Evolutionary conservation across 2,888 invertebrate species (phyloP).

Genomic region (Atrina japonica): DNA sequence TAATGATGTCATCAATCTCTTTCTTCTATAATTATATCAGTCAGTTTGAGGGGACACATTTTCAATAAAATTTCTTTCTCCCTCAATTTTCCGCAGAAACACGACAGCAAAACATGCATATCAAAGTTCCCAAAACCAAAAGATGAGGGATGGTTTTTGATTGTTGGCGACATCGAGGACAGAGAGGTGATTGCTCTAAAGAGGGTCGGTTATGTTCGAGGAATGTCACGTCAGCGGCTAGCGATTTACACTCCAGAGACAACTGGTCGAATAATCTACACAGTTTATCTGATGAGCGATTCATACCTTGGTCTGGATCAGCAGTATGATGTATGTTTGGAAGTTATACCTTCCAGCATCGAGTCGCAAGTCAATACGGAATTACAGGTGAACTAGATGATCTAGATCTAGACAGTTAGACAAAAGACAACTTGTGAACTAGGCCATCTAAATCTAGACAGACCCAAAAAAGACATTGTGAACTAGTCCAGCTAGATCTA

Average conservation of each 20-base stretch:
- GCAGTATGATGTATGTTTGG: constrained; percentile 85
- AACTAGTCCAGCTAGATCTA: too few relatives aligned
- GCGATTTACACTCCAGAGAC: constrained; percentile 85
- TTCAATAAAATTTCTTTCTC: constrained; percentile 4
- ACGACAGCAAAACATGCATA: constrained; percentile 86
- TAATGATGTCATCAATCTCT: too few relatives aligned
- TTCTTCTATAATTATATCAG: too few relatives aligned
- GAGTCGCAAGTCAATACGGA: constrained; percentile 77
- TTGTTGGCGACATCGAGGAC: constrained; percentile 88
- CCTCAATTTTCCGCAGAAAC: constrained; percentile 62
- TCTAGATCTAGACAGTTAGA: constrained; percentile 48
- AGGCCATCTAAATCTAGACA: too few relatives aligned
- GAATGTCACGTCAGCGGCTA: constrained; percentile 78
- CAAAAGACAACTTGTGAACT: too few relatives aligned
- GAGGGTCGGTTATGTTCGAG: constrained; percentile 83
- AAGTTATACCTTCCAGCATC: constrained; percentile 74
- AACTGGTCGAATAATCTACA: constrained; percentile 86
- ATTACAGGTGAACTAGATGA: constrained; percentile 61
- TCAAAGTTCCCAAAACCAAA: constrained; percentile 95
- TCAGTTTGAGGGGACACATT: background rate
- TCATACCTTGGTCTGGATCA: constrained; percentile 96
- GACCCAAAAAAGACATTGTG: too few relatives aligned
- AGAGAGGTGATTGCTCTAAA: constrained; percentile 91
- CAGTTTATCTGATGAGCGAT: constrained; percentile 94
- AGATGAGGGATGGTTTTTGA: constrained; percentile 96